Evolutionary conservation across 2,888 invertebrate species (phyloP).

Genomic region (Lamproptera curius): DNA sequence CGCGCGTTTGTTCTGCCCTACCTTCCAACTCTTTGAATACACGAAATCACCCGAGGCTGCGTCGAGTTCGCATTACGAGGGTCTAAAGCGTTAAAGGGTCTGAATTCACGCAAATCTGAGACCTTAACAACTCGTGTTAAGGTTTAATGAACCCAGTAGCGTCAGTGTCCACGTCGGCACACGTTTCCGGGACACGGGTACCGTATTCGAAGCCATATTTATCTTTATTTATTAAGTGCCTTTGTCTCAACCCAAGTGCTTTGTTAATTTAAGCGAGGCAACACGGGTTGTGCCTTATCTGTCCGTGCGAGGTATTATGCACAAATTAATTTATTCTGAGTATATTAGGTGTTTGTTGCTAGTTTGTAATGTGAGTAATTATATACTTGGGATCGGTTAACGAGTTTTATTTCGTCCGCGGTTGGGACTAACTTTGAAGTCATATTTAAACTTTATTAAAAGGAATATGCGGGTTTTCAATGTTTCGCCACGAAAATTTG

Average conservation of each 20-base stretch:
- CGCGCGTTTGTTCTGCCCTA: constrained; percentile 8
- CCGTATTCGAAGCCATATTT: constrained; percentile 1
- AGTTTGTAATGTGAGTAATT: too few species aligned
- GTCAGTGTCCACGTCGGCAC: background rate
- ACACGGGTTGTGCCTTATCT: background rate
- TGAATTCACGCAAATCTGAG: background rate
- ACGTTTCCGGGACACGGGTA: background rate
- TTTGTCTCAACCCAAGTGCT: constrained; percentile 6
- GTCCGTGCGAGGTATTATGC: background rate
- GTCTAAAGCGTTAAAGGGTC: constrained; percentile 8
- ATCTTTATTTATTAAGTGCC: constrained; percentile 10
- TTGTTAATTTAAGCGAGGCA: background rate
- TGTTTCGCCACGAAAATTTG: too few species aligned
- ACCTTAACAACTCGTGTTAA: background rate
- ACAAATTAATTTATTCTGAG: too few species aligned
- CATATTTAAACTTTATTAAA: too few species aligned
- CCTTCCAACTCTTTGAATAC: constrained; percentile 23
- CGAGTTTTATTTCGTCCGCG: too few species aligned
- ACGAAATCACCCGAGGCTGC: constrained; percentile 24
- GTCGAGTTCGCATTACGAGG: constrained; percentile 26
- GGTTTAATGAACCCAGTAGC: background rate
- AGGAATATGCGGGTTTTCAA: too few species aligned
- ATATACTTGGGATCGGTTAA: too few species aligned
- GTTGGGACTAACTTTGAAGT: too few species aligned
- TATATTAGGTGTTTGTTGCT: too few species aligned